phyloP scores from a whole-genome alignment of 1,140 invertebrate genomes.

The Triops longicaudatus region DNA sequence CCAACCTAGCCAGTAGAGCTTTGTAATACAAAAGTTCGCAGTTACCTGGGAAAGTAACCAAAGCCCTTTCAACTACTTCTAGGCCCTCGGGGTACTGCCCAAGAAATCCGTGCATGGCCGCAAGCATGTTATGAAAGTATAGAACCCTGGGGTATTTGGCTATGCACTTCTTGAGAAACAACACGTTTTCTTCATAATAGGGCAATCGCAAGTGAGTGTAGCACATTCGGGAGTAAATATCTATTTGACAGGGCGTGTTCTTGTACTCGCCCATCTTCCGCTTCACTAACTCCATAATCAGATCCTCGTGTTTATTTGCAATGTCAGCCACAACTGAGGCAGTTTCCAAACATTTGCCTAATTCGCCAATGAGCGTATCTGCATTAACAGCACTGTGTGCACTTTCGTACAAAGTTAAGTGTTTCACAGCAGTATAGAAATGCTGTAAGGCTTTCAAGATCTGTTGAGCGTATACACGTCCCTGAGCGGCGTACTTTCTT shows the following conservation, averaged over 20 bases:
- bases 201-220: neutral
- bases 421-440: neutral
- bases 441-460: neutral
- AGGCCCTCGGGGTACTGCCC: neutral
- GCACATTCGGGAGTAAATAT: neutral
- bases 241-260: neutral
- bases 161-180: neutral
- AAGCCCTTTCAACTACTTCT: neutral
- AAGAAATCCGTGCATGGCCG: neutral
- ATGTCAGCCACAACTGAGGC: neutral
- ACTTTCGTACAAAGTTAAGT: neutral
- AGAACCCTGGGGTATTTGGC: neutral
- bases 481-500: neutral
- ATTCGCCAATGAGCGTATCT: neutral
- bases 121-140: neutral
- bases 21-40: neutral
- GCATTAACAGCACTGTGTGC: neutral
- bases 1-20: neutral
- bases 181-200: neutral
- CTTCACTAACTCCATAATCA: neutral
- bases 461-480: neutral
- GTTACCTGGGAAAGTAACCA: neutral
- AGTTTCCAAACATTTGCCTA: neutral
- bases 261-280: neutral
- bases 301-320: neutral